These are phyloP conservation scores for Labeo catla DNA, from an alignment of 2,113 vertebrate genomes.

Conservation along the genomic window DNA sequence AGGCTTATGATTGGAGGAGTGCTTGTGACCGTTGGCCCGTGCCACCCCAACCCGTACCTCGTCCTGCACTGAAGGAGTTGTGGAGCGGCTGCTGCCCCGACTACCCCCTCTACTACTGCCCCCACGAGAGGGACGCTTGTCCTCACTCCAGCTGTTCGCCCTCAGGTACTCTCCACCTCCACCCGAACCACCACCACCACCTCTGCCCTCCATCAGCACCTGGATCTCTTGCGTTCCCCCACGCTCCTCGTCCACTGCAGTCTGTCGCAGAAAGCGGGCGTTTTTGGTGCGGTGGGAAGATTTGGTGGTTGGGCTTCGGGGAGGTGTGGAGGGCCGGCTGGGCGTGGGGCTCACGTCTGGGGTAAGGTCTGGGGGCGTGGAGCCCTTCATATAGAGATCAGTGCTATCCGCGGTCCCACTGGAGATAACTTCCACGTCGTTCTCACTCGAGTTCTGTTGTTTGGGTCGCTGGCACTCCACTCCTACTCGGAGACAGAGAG, in stretches of 20 bases:
- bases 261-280: constrained; percentile 89
- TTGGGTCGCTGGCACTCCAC: constrained; percentile 93
- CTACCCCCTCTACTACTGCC: constrained; percentile 65
- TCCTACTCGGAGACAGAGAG: constrained; percentile 71
- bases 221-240: constrained; percentile 74
- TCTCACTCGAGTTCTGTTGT: constrained; percentile 87
- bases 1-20: constrained; percentile 64
- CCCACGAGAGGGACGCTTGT: constrained; percentile 71
- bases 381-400: constrained; percentile 91
- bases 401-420: constrained; percentile 91
- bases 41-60: constrained; percentile 71
- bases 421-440: constrained; percentile 88
- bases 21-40: constrained; percentile 83
- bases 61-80: constrained; percentile 66
- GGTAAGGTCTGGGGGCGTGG: constrained; percentile 87
- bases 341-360: constrained; percentile 87
- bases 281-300: constrained; percentile 83
- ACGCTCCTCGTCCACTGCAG: constrained; percentile 85
- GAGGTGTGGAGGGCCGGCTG: constrained; percentile 87
- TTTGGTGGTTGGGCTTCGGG: constrained; percentile 75
- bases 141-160: constrained; percentile 87
- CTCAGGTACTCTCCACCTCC: constrained; percentile 64
- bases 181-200: constrained; percentile 58
- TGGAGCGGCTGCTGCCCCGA: constrained; percentile 70
- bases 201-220: constrained; percentile 76